Base-by-base conservation (phyloP, 2,888 invertebrate species). In the Notocelia uddmanniana region DNA sequence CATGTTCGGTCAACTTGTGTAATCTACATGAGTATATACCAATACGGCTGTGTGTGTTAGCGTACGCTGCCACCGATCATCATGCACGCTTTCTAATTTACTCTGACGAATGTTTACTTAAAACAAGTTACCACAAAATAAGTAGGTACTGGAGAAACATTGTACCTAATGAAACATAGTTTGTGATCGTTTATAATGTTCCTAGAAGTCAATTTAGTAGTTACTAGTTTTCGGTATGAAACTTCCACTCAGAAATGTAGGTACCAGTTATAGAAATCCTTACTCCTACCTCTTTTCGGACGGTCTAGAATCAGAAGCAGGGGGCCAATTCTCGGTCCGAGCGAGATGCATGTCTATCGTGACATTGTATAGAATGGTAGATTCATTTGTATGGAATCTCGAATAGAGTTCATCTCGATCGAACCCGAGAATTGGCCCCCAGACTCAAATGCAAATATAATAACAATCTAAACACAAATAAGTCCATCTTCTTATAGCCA, bases 31-130 rank as follows among this genome's bases (percentile, higher is more conserved):
- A 63, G 55, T 68, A 60, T 60, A 34, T 52, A n/a, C n/a, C n/a
- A n/a, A 55, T 59, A 50, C 37, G 72, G 71, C 74, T 75, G 77
- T 79, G 82, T 81, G 81, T 80, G 75, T 78, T 79, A 76, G 75
- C 76, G 78, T 76, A 73, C 74, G 70, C 69, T 69, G 71, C 59
- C 50, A 64, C 76, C 79, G 80, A 81, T 82, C 80, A 83, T 82
- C 79, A 81, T 81, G 80, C 83, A 86, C 89, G 86, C 92, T 92
- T 92, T 92, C 92, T 91, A 92, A 91, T 92, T 90, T 83, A 86
- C 87, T 87, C 77, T 90, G 90, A 89, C 89, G 83, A 90, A 90
- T 90, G 86, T 85, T 87, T 84, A 84, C 21, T 23, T 41, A 41
- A 41, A 59, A 60, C 10, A 34, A 57, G 2, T 8, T 9, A 34